A percentile compares a stretch with the other conserved stretches of the same genome.
phyloP scores from a whole-genome alignment of 2,888 invertebrate species.

The Platerodrilus igneus region DNA sequence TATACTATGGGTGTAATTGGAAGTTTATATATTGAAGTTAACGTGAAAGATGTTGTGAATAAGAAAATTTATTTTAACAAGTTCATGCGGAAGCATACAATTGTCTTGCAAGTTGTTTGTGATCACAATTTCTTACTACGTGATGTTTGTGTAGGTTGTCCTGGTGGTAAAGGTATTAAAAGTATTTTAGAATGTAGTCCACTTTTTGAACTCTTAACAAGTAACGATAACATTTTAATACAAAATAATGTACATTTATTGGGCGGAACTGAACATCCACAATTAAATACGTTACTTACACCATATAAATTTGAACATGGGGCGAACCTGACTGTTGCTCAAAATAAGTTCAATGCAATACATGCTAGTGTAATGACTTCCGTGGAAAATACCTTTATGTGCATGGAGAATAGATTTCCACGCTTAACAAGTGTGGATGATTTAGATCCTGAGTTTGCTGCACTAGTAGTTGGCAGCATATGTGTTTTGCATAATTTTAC shows the following conservation, averaged over 20 bases:
- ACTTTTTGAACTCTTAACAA: conserved; percentile 20
- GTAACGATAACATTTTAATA: conserved; percentile 20
- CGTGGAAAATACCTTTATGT: conserved; percentile 29
- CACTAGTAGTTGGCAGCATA: conserved; percentile 26
- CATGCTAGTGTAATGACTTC: conserved; percentile 28
- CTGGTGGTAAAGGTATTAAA: conserved; percentile 27
- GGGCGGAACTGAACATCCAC: conserved; percentile 31
- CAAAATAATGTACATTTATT: conserved; percentile 26
- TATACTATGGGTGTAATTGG: conserved; percentile 29
- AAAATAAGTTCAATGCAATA: conserved; percentile 26
- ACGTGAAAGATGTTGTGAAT: conserved; percentile 10
- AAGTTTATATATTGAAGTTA: conserved; percentile 26
- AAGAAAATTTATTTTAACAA: conserved; percentile 24
- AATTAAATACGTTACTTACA: conserved; percentile 27
- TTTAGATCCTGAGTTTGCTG: conserved; percentile 25
- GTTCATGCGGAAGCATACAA: conserved; percentile 25
- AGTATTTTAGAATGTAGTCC: conserved; percentile 29
- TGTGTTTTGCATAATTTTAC: conserved; percentile 33
- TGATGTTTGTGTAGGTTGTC: conserved; percentile 30
- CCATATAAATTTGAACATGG: conserved; percentile 22
- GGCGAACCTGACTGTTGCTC: conserved; percentile 16
- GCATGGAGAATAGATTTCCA: conserved; percentile 29
- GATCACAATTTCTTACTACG: conserved; percentile 29
- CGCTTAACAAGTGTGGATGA: conserved; percentile 26
- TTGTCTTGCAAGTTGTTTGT: conserved; percentile 31